phyloP scores from a whole-genome alignment of 2,797 vertebrate species.

The Pelochelys cantorii region DNA sequence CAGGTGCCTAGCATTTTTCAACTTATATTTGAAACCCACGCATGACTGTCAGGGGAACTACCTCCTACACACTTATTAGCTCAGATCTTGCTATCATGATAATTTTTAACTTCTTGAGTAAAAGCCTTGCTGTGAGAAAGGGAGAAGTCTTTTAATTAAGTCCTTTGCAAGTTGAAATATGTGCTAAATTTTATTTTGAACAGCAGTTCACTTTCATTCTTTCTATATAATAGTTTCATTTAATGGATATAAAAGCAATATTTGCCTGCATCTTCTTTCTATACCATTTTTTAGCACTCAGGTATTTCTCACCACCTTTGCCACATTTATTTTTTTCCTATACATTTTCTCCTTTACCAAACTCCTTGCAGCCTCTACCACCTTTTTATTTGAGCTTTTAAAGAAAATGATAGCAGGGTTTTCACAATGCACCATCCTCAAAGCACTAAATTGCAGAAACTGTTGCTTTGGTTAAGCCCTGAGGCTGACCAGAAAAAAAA shows the following conservation, averaged over 20 bases:
- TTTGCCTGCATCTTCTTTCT: background rate
- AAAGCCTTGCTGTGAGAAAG: too few species aligned
- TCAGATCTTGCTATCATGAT: conserved; percentile 15
- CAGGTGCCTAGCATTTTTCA: conserved; percentile 8
- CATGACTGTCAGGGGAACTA: conserved; percentile 21
- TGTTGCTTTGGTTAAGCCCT: background rate
- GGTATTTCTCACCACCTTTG: background rate
- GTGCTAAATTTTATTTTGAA: background rate
- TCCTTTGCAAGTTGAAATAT: conserved; percentile 12
- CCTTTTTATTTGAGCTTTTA: background rate
- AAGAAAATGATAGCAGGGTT: background rate
- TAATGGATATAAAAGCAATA: background rate
- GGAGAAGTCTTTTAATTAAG: background rate
- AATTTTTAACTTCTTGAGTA: conserved; percentile 23
- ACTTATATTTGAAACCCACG: conserved; percentile 56
- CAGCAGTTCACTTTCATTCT: background rate
- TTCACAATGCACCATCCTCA: background rate
- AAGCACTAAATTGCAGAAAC: background rate
- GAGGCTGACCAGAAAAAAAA: background rate
- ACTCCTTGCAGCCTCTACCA: background rate
- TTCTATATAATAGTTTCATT: background rate
- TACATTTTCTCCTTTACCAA: background rate
- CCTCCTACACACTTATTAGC: conserved; percentile 42
- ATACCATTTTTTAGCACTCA: background rate
- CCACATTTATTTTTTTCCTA: background rate